Evolutionary conservation across 30 jellyfish, hydroid and myxozoan species (phyloP), one percentile per base, ranked within the genome.

Genomic region (Nemopilema nomurai): DNA sequence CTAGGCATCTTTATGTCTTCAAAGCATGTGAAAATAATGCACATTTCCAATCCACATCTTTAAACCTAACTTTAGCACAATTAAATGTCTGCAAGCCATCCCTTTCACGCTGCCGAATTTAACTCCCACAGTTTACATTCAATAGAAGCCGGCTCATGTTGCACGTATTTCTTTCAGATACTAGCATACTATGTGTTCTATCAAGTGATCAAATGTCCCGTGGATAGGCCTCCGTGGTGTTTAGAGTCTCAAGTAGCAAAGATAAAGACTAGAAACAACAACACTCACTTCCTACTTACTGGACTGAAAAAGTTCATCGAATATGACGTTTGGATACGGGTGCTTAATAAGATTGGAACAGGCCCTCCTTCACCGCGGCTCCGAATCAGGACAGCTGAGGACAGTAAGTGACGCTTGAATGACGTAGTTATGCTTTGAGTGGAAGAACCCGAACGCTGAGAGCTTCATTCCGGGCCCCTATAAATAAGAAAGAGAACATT

Each of bases 351-450:
- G 17, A 66, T 77, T 16, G 87, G 87, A 62, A 28, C 77, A 16
- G 87, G 87, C 50, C 87, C 87, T 16, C 87, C 77, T 8, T 77
- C 87, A 25, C 78, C 87, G 29, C 53, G 18, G 68, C 8, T 26
- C 28, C 68, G 71, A 23, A 27, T 66, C 13, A 77, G 26, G 76
- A 77, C 87, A 18, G 87, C 78, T 22, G 31, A 67, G 20, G 87
- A 77, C 65, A 27, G 87, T 77, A 63, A 53, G 87, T 76, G 20
- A n/a, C 31, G 16, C 20, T 30, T 28, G 16, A n/a, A n/a, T n/a
- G n/a, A n/a, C n/a, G n/a, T n/a, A 63, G 28, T 57, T 16, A 20
- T 52, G 17, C n/a, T n/a, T n/a, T n/a, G n/a, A n/a, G n/a, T n/a
- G n/a, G n/a, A n/a, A n/a, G n/a, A n/a, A n/a, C n/a, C n/a, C n/a